A percentile compares a stretch with the other conserved stretches of the same genome.
phyloP scores from a whole-genome alignment of 2,888 invertebrate genomes.

The Mythimna lalbum region DNA sequence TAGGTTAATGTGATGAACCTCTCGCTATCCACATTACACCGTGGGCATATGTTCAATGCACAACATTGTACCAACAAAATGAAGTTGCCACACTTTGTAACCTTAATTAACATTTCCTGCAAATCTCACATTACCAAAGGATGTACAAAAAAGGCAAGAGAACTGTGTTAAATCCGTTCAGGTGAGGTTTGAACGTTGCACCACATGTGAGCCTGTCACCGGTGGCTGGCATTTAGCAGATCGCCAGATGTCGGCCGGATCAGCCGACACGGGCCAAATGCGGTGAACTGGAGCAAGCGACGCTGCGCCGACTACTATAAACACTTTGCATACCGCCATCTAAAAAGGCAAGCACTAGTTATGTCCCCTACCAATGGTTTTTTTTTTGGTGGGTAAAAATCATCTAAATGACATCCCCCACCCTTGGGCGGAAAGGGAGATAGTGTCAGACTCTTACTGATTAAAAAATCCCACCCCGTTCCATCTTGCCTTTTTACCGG shows the following conservation, averaged over 20 bases:
- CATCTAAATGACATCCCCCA: too few relatives aligned
- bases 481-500: too few relatives aligned
- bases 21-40: not conserved
- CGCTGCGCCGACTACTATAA: constrained; percentile 49
- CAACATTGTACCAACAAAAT: constrained; percentile 12
- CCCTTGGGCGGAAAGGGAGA: too few relatives aligned
- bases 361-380: constrained; percentile 32
- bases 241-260: constrained; percentile 64
- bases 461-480: too few relatives aligned
- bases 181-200: constrained; percentile 48
- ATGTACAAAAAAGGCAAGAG: constrained; percentile 52
- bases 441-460: too few relatives aligned
- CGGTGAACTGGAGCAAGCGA: constrained; percentile 63
- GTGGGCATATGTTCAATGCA: not conserved
- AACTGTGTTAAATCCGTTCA: constrained; percentile 59
- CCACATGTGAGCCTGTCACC: constrained; percentile 59
- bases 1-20: not conserved
- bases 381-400: too few relatives aligned
- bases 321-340: constrained; percentile 68
- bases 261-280: constrained; percentile 65
- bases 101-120: constrained; percentile 54
- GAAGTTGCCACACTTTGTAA: constrained; percentile 29
- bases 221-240: constrained; percentile 46
- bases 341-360: constrained; percentile 52
- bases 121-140: constrained; percentile 53